phyloP scores from a whole-genome alignment of 2,797 vertebrate species.

The Babyrousa celebensis region DNA sequence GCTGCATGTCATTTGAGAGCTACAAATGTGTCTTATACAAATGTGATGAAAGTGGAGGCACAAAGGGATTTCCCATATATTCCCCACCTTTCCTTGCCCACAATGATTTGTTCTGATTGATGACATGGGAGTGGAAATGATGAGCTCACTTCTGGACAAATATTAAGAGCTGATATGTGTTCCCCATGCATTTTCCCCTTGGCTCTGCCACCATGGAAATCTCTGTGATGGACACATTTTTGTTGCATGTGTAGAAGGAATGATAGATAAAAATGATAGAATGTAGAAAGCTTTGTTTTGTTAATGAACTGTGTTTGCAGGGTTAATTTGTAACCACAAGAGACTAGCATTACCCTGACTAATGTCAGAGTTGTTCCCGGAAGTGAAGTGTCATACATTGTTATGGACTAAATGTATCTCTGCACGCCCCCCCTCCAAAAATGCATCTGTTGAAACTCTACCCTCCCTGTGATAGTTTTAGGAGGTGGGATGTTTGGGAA shows the following conservation, averaged over 20 bases:
- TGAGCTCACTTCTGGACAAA: not conserved
- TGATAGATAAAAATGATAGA: not conserved
- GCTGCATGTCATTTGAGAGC: not conserved
- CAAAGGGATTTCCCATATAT: not conserved
- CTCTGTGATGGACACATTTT: not conserved
- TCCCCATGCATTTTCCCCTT: not conserved
- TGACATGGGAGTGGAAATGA: not conserved
- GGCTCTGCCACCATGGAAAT: not conserved
- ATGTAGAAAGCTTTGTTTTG: not conserved
- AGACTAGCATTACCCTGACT: not conserved
- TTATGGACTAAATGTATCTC: not conserved
- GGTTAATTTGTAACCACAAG: not conserved
- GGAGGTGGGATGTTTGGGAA: not conserved
- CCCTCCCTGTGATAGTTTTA: not conserved
- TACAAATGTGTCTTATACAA: not conserved
- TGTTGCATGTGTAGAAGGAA: not conserved
- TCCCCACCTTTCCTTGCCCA: not conserved
- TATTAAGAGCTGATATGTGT: not conserved
- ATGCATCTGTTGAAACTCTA: not conserved
- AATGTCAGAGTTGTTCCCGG: slow-evolving; percentile 27
- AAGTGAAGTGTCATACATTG: not conserved
- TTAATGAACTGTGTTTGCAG: not conserved
- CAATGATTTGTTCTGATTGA: not conserved
- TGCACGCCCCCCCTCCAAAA: not conserved
- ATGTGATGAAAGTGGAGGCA: not conserved